A percentile compares a stretch with the other conserved stretches of the same genome.
Evolutionary conservation across 2,888 invertebrate genomes (phyloP).

Genomic region (Andrena trimmerana): DNA sequence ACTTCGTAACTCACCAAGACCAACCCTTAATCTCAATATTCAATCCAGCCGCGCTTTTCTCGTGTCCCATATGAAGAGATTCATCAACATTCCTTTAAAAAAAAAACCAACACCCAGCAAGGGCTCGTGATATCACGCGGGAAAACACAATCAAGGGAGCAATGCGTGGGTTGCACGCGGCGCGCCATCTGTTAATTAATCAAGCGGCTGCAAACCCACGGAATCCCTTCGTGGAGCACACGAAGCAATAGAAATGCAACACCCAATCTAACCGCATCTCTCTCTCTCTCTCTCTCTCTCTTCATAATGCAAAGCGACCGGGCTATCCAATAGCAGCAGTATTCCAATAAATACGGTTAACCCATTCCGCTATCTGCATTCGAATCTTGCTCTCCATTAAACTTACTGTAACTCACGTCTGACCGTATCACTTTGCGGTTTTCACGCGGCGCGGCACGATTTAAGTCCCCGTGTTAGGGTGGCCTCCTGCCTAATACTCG

Average conservation of each 20-base stretch:
- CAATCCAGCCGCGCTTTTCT: not conserved
- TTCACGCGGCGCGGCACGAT: conserved; percentile 25
- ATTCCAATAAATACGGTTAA: conserved; percentile 60
- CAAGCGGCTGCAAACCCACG: conserved; percentile 7
- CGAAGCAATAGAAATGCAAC: conserved; percentile 32
- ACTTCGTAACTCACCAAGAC: not conserved
- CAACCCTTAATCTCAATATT: not conserved
- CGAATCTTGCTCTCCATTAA: conserved; percentile 47
- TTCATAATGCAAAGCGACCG: conserved; percentile 56
- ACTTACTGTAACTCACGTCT: conserved; percentile 34
- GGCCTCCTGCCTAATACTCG: not conserved
- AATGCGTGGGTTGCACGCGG: not conserved
- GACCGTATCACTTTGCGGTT: conserved; percentile 46
- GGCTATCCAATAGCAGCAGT: conserved; percentile 36
- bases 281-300: conserved; percentile 24
- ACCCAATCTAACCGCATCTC: conserved; percentile 46
- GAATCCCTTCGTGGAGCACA: conserved; percentile 12
- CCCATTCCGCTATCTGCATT: conserved; percentile 36
- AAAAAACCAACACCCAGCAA: not conserved
- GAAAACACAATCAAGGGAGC: not conserved
- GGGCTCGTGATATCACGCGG: not conserved
- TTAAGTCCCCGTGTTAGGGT: conserved; percentile 16
- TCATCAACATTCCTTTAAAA: not conserved
- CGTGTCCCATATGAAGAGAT: not conserved
- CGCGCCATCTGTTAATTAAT: conserved; percentile 43